These are phyloP conservation scores for Agapetus fuscipes DNA, from an alignment of 2,888 invertebrate genomes.

Conservation along the genomic window DNA sequence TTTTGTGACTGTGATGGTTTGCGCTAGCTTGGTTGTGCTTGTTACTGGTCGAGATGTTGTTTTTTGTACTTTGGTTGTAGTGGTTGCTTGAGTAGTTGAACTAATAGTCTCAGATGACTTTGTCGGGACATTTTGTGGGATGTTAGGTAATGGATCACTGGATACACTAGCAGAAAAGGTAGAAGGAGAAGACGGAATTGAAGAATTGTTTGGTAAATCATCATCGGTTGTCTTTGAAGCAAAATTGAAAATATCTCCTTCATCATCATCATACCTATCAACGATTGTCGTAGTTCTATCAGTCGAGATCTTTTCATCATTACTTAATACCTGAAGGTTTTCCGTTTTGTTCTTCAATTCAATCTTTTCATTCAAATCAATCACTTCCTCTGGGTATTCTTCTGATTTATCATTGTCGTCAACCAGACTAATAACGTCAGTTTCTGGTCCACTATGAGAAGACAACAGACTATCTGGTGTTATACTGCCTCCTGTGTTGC, in stretches of 20 bases:
- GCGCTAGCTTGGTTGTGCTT: constrained; percentile 25
- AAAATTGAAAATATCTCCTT: constrained; percentile 22
- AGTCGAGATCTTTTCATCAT: no score
- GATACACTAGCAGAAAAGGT: no score
- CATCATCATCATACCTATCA: no score
- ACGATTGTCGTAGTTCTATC: no score
- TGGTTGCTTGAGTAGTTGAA: constrained; percentile 12
- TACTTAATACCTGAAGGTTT: no score
- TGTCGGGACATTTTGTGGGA: neutral
- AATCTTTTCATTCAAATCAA: constrained; percentile 26
- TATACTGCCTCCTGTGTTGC: constrained; percentile 55
- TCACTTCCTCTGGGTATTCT: constrained; percentile 28
- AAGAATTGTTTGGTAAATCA: neutral
- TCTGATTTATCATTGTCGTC: constrained; percentile 10
- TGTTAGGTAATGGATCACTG: no score
- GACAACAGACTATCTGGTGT: constrained; percentile 41
- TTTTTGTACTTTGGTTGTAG: constrained; percentile 23
- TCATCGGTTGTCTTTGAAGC: constrained; percentile 4
- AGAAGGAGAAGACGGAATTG: no score
- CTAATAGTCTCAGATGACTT: constrained; percentile 29
- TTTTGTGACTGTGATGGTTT: constrained; percentile 23
- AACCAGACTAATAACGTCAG: constrained; percentile 29
- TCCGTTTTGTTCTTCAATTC: no score
- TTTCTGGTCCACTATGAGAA: constrained; percentile 32
- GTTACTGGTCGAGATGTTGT: constrained; percentile 14